These are phyloP conservation scores for Bemisia tabaci DNA, from an alignment of 1,140 invertebrate genomes.

Conservation along the genomic window DNA sequence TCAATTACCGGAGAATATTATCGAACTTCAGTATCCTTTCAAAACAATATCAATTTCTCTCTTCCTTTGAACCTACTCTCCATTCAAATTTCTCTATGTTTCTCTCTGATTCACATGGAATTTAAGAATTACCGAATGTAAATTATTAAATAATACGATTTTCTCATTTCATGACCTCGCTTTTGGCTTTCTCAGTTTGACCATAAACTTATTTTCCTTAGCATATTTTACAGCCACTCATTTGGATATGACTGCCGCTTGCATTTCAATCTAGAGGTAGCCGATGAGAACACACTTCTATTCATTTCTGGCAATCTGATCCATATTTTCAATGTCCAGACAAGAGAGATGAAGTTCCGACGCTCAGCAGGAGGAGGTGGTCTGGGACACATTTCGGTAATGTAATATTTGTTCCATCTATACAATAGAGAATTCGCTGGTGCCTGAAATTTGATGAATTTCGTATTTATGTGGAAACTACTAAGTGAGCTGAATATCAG, in stretches of 20 bases:
- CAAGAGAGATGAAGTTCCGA: slow-evolving; percentile 48
- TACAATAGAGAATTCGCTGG: background rate
- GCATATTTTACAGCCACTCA: slow-evolving; percentile 45
- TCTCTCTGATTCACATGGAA: background rate
- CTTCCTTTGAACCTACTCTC: background rate
- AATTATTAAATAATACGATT: background rate
- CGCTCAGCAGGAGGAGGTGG: slow-evolving; percentile 57
- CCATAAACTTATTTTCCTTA: slow-evolving; percentile 10
- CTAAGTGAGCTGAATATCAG: too few species aligned
- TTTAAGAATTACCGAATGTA: background rate
- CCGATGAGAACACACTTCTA: slow-evolving; percentile 53
- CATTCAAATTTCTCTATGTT: background rate
- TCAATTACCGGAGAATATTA: slow-evolving; percentile 8
- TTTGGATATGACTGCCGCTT: slow-evolving; percentile 76
- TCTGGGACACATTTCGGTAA: slow-evolving; percentile 61
- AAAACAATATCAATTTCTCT: background rate
- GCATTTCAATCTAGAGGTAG: slow-evolving; percentile 59
- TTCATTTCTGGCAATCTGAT: slow-evolving; percentile 70
- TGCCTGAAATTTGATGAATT: too few species aligned
- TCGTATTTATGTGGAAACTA: too few species aligned
- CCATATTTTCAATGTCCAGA: slow-evolving; percentile 53
- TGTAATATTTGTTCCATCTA: background rate
- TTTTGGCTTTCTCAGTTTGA: background rate
- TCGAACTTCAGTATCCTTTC: slow-evolving; percentile 22
- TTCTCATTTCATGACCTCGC: background rate